Conservation (phyloP, 1,140 invertebrate species). For the Solen grandis region DNA sequence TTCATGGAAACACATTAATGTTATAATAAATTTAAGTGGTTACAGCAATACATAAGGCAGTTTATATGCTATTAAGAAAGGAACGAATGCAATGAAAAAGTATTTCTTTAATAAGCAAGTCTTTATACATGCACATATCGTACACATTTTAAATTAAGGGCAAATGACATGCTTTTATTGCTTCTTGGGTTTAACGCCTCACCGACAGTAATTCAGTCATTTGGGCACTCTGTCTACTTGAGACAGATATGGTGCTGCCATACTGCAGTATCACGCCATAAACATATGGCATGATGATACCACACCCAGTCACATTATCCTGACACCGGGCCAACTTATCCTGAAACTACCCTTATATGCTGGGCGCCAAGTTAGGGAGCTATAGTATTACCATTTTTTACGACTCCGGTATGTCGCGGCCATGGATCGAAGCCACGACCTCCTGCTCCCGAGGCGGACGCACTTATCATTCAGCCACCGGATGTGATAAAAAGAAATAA, state of each 20-base stretch:
- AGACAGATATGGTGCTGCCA: background rate
- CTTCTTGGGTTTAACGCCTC: background rate
- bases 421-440: background rate
- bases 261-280: background rate
- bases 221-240: background rate
- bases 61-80: too few species aligned
- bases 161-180: too few species aligned
- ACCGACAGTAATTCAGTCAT: background rate
- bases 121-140: too few species aligned
- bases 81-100: too few species aligned
- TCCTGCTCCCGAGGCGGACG: background rate
- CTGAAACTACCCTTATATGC: background rate
- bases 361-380: background rate
- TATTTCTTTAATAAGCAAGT: too few species aligned
- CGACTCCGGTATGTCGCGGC: background rate
- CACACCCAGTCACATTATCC: conserved; percentile 1
- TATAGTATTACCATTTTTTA: conserved; percentile 20
- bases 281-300: background rate
- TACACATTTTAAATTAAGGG: too few species aligned
- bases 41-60: too few species aligned
- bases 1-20: too few species aligned
- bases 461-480: background rate
- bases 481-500: background rate
- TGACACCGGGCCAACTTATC: background rate
- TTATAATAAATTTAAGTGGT: too few species aligned